These are phyloP conservation scores for Cephalopholis sonnerati DNA, from an alignment of 2,113 vertebrate species.

Conservation along the genomic window DNA sequence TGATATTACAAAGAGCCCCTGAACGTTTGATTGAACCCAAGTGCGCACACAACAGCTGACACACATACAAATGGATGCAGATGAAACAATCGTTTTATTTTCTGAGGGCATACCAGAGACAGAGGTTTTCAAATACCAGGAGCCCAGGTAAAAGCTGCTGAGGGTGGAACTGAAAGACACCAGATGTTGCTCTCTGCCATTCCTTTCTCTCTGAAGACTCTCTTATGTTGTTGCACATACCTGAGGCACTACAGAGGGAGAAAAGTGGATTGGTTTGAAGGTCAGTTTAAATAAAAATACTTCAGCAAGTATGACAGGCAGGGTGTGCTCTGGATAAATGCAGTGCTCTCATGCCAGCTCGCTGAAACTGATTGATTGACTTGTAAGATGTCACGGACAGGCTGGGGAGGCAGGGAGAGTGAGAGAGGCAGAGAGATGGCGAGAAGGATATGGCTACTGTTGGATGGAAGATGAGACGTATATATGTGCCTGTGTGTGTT, in stretches of 20 bases:
- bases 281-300: conserved; percentile 86
- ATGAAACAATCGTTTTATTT: conserved; percentile 67
- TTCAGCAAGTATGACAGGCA: conserved; percentile 82
- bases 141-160: conserved; percentile 64
- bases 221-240: conserved; percentile 69
- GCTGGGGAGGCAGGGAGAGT: conserved; percentile 59
- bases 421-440: conserved; percentile 61
- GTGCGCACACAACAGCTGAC: conserved; percentile 20
- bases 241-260: conserved; percentile 64
- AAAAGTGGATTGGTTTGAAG: conserved; percentile 83
- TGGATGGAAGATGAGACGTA: conserved; percentile 63
- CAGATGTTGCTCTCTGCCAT: conserved; percentile 74
- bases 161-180: conserved; percentile 78
- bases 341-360: conserved; percentile 81
- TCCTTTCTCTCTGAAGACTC: conserved; percentile 55
- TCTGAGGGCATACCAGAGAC: conserved; percentile 48
- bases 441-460: conserved; percentile 65
- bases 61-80: conserved; percentile 39
- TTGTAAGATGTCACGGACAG: conserved; percentile 89
- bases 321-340: conserved; percentile 85
- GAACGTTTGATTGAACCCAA: not conserved
- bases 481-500: not conserved
- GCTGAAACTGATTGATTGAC: conserved; percentile 86
- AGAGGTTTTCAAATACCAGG: conserved; percentile 59
- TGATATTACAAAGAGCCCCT: not conserved